A percentile compares a stretch with the other conserved stretches of the same genome.
phyloP scores from a whole-genome alignment of 2,113 vertebrate genomes.

The Lagopus muta region DNA sequence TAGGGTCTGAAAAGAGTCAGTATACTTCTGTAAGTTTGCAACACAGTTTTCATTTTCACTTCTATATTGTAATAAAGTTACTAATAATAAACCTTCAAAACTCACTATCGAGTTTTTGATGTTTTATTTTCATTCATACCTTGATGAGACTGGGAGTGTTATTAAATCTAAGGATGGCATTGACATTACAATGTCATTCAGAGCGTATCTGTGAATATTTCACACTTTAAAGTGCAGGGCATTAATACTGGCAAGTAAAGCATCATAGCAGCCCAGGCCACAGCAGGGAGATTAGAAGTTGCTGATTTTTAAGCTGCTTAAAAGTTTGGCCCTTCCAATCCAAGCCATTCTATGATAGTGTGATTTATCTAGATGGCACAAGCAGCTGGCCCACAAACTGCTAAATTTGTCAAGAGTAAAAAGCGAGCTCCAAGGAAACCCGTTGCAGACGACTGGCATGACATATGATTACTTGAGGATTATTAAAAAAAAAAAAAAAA shows the following conservation, averaged over 20 bases:
- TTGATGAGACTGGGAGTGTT: not conserved
- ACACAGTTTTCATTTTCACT: no score
- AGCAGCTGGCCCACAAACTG: not conserved
- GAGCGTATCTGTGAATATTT: not conserved
- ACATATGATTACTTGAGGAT: not conserved
- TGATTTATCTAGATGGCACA: not conserved
- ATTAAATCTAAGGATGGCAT: not conserved
- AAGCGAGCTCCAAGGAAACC: not conserved
- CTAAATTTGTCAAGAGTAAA: not conserved
- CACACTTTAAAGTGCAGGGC: not conserved
- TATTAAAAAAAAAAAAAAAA: not conserved
- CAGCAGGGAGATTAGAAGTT: no score
- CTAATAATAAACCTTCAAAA: no score
- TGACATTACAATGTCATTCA: not conserved
- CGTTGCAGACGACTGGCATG: not conserved
- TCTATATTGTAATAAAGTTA: no score
- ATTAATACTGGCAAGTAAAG: not conserved
- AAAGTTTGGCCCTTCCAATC: no score
- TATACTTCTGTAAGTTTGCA: no score
- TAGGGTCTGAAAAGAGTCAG: no score
- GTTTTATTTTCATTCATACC: no score
- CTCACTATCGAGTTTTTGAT: no score
- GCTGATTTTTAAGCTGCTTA: no score
- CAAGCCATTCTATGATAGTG: no score
- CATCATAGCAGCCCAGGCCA: no score